Percentiles rank a stretch among this genome's conserved stretches.
Conservation (phyloP, 2,797 vertebrate genomes). For the Rhynchotus rufescens region DNA sequence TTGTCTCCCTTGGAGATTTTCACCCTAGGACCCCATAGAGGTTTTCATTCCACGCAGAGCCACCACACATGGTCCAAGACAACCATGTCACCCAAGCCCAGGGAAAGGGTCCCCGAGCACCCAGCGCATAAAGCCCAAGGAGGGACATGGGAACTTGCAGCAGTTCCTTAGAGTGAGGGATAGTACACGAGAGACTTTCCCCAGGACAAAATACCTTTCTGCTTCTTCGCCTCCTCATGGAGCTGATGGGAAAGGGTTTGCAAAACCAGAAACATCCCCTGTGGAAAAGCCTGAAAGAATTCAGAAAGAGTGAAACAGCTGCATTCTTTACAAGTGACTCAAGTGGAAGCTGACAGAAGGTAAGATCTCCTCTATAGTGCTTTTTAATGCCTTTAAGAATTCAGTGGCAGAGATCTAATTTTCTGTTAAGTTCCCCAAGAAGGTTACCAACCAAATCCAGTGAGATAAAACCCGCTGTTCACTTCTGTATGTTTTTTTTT, state of each 20-base stretch:
- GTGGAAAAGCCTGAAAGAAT: constrained; percentile 47
- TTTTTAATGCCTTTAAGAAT: constrained; percentile 49
- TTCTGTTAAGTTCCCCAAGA: constrained; percentile 65
- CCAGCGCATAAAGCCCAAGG: neutral
- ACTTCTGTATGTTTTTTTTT: neutral
- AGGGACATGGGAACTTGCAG: constrained; percentile 7
- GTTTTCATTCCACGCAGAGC: neutral
- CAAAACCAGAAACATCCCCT: constrained; percentile 41
- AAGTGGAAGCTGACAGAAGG: constrained; percentile 59
- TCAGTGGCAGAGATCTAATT: constrained; percentile 53
- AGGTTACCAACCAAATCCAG: constrained; percentile 32
- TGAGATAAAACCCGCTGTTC: neutral
- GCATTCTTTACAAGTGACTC: constrained; percentile 53
- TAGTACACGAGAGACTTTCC: neutral
- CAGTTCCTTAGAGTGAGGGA: neutral
- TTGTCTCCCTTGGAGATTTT: neutral
- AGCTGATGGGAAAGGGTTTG: constrained; percentile 30
- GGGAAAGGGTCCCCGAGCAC: neutral
- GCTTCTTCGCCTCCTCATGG: neutral
- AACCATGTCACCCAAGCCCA: fast-evolving
- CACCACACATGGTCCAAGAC: neutral
- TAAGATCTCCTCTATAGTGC: neutral
- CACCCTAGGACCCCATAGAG: neutral
- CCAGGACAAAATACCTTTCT: constrained; percentile 15
- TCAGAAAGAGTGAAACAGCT: constrained; percentile 18